Conservation (phyloP, 2,797 vertebrate species). For the Tenualosa thibaudeaui region DNA sequence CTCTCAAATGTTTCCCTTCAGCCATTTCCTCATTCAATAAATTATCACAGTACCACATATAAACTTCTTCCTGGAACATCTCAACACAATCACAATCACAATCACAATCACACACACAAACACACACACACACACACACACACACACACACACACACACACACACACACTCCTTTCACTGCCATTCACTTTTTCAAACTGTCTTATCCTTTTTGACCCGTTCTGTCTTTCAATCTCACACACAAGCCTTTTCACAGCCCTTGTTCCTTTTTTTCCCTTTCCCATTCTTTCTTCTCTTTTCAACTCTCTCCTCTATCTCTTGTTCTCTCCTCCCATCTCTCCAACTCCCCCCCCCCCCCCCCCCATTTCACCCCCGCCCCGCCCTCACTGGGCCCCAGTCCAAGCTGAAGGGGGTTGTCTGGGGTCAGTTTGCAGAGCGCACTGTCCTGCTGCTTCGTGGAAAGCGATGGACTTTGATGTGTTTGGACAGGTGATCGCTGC, state of each 20-base stretch:
- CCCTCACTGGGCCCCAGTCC: slow-evolving; percentile 20
- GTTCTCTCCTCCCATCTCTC: background rate
- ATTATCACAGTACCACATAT: slow-evolving; percentile 78
- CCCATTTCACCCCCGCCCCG: background rate
- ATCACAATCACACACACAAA: slow-evolving; percentile 50
- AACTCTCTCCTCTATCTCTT: slow-evolving; percentile 41
- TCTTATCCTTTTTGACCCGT: background rate
- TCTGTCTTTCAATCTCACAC: slow-evolving; percentile 7
- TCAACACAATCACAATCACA: slow-evolving; percentile 38
- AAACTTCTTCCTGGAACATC: slow-evolving; percentile 16
- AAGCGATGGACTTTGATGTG: slow-evolving; percentile 97
- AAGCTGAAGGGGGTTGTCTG: slow-evolving; percentile 54
- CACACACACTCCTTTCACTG: slow-evolving; percentile 38
- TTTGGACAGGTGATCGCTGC: slow-evolving; percentile 96
- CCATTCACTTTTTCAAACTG: background rate
- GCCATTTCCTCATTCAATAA: slow-evolving; percentile 65
- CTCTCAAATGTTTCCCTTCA: slow-evolving; percentile 43
- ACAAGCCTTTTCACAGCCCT: slow-evolving; percentile 20
- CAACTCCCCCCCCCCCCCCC: background rate
- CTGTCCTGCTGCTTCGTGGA: slow-evolving; percentile 87
- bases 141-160: slow-evolving; percentile 49
- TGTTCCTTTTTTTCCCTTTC: background rate
- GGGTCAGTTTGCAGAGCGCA: slow-evolving; percentile 83
- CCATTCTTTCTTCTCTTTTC: slow-evolving; percentile 42
- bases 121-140: slow-evolving; percentile 48